A percentile compares a stretch with the other conserved stretches of the same genome.
phyloP scores from a whole-genome alignment of 2,888 invertebrate species.

The Microctonus aethiopoides region DNA sequence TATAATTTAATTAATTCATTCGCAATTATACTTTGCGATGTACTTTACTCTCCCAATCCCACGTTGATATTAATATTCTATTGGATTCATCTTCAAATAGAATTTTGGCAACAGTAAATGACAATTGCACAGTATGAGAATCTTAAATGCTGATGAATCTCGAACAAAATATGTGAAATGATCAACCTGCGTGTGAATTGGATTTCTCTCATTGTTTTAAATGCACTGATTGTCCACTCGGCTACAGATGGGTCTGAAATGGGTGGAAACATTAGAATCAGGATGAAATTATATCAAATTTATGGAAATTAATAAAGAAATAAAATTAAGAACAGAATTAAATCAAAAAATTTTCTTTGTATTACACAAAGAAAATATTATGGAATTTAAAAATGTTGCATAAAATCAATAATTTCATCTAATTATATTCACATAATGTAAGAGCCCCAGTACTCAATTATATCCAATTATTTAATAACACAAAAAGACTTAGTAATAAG shows the following conservation, averaged over 20 bases:
- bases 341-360: conserved; percentile 4
- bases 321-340: conserved; percentile 47
- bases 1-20: too few species aligned
- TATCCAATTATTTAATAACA: too few species aligned
- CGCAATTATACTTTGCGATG: too few species aligned
- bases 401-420: neutral
- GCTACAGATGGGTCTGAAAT: conserved; percentile 65
- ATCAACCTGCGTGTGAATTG: neutral
- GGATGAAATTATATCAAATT: conserved; percentile 46
- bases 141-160: neutral
- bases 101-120: neutral
- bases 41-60: neutral
- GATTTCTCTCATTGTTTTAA: conserved; percentile 20
- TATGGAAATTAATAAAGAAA: too few species aligned
- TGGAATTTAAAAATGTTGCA: neutral
- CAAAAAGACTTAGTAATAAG: too few species aligned
- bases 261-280: conserved; percentile 59
- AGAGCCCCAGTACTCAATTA: too few species aligned
- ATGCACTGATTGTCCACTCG: conserved; percentile 34
- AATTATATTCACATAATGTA: too few species aligned
- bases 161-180: neutral
- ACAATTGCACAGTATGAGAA: neutral
- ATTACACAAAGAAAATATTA: neutral
- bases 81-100: neutral
- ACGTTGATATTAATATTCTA: neutral